phyloP scores from a whole-genome alignment of 1,140 invertebrate species.

The Ridgeia piscesae region DNA sequence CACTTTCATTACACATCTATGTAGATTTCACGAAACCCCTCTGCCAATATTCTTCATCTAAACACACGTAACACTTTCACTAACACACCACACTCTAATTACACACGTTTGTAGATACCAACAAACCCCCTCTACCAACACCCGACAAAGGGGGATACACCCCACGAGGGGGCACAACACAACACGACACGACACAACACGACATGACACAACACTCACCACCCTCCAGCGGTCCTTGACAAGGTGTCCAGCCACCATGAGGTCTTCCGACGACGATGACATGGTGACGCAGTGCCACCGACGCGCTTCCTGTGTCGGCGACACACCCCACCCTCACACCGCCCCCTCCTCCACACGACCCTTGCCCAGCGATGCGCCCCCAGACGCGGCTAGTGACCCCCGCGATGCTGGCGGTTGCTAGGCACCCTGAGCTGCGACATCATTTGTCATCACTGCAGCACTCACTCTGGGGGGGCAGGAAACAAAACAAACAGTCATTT shows the following conservation, averaged over 20 bases:
- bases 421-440: background rate
- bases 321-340: background rate
- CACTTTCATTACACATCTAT: too few species aligned
- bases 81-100: too few species aligned
- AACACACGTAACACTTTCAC: too few species aligned
- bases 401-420: background rate
- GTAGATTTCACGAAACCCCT: too few species aligned
- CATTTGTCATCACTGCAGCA: background rate
- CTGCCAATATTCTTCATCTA: too few species aligned
- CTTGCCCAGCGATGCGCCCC: background rate
- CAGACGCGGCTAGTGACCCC: background rate
- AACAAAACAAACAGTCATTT: too few species aligned
- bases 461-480: too few species aligned
- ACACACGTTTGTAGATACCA: too few species aligned
- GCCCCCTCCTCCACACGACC: background rate
- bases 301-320: background rate
- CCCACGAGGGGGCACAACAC: background rate
- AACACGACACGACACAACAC: too few species aligned
- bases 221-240: conserved; percentile 99
- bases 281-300: conserved; percentile 9
- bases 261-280: conserved; percentile 68
- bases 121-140: too few species aligned
- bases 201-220: conserved; percentile 60
- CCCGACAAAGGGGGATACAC: background rate
- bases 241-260: conserved; percentile 92